Evolutionary conservation across 2,888 invertebrate species (phyloP), one percentile per base, ranked within the genome.

Genomic region (Agonopterix heracliana): DNA sequence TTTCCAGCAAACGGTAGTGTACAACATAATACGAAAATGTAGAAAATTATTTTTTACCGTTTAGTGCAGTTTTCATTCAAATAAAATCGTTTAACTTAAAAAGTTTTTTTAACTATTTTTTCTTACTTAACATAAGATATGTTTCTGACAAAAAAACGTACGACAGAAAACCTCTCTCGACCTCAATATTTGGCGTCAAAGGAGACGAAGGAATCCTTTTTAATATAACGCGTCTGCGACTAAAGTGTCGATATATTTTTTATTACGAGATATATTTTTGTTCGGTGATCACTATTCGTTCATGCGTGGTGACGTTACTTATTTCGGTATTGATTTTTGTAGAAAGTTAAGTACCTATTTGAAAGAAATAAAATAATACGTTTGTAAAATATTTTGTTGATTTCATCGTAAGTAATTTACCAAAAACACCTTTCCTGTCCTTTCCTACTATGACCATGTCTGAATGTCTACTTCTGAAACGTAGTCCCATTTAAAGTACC

Each of bases 121-220:
- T 34, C 12, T 12, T 44, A 41, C 44, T 26, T 34, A 13, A 11
- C 44, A 44, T 40, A 41, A 34, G 41, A 41, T 41, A 45, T 11
- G 11, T 26, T 5, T 26, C 26, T 26, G 41, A 40, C 41, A 45
- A 45, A 44, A 46, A 46, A 47, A 12, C n/a, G 26, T 12, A 9
- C 26, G 35, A 11, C 9, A 14, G n/a, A 34, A 41, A 48, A 45
- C 34, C 41, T 43, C 35, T 48, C 17, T n/a, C 48, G 45, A 45
- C 48, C 48, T 41, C 48, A 48, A 45, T 48, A 48, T 48, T 35
- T 35, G 48, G 41, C 44, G 38, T 48, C 48, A 48, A 48, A 48
- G 45, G 45, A 41, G 40, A 35, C 12, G 47, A 14, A 34, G 26
- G 44, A 45, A 48, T 45, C 45, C 41, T 17, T 48, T 45, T 48